phyloP scores from a whole-genome alignment of 2,888 invertebrate species.

The Chironomus riparius region DNA sequence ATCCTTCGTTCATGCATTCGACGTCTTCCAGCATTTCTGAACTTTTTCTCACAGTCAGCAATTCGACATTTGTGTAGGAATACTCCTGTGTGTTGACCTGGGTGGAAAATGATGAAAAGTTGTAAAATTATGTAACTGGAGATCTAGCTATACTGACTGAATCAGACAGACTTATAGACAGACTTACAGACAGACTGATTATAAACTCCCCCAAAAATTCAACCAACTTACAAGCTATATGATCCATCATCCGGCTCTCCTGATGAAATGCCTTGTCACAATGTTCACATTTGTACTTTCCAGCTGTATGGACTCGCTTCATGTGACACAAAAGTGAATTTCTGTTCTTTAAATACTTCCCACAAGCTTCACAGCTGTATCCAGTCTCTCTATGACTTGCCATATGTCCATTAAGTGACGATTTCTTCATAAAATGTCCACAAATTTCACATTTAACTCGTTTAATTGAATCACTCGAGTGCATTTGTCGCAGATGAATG shows the following conservation, averaged over 20 bases:
- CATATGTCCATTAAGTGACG: background rate
- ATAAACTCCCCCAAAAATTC: no score
- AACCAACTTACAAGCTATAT: background rate
- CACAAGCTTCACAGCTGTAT: background rate
- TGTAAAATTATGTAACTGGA: background rate
- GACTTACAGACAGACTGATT: no score
- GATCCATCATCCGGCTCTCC: background rate
- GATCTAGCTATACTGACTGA: no score
- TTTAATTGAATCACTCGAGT: background rate
- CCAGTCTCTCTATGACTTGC: background rate
- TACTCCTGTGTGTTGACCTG: background rate
- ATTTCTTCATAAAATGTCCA: background rate
- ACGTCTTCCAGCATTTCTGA: background rate
- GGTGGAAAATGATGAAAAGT: no score
- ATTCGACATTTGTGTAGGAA: background rate
- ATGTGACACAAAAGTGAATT: background rate
- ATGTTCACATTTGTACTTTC: background rate
- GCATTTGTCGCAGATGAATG: background rate
- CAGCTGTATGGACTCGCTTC: background rate
- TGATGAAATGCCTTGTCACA: background rate
- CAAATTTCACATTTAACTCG: background rate
- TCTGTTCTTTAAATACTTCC: background rate
- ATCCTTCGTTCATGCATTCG: background rate
- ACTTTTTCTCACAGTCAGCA: background rate
- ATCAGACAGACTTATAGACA: no score